Base-by-base conservation (phyloP, 1,140 invertebrate species). In the Polypedilum pembai region DNA sequence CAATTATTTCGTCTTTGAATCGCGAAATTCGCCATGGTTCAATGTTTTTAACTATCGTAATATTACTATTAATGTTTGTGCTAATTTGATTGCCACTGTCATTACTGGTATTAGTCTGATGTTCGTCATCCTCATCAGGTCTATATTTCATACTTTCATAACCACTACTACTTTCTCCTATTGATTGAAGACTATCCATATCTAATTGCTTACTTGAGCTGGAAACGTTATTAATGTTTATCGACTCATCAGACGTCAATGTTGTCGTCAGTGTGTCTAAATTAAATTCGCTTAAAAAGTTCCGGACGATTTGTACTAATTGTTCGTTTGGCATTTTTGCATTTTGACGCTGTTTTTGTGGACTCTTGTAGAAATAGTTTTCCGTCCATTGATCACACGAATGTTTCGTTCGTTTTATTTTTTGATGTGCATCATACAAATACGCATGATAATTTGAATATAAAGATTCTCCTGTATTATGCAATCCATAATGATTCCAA, bases 381-480 rank as follows among this genome's bases (percentile, higher is more conserved):
- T 80, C 80, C 1, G 80, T 90, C 95, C 95, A 98, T 73, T 84
- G 84, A 0, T 82, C 79, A 78, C 92, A 95, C 0, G 92, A 92
- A 12, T 87, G 82, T 72, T 87, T 85, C 81, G 92, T 92, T 7
- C 87, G 84, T 21, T 86, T 84, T 41, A 97, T 92, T 79, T 90
- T 89, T 77, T 87, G 86, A 75, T 90, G 85, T 1, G 94, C 93
- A 79, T 95, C 93, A 78, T 89, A 89, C 15, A 97, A 83, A 80
- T 93, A 94, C 7, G 90, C 90, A 80, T 92, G 90, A 80, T 92
- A 92, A 83, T 93, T 93, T 18, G 89, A 89, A 79, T 90, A 91
- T 73, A 93, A 79, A 76, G 85, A 89, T 33, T 85, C 86, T 0
- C 82, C 78, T 18, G 17, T 18, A 69, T 69, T 69, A 79, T 85